Evolutionary conservation across 2,797 vertebrate species (phyloP).

Genomic region (Falco berigora): DNA sequence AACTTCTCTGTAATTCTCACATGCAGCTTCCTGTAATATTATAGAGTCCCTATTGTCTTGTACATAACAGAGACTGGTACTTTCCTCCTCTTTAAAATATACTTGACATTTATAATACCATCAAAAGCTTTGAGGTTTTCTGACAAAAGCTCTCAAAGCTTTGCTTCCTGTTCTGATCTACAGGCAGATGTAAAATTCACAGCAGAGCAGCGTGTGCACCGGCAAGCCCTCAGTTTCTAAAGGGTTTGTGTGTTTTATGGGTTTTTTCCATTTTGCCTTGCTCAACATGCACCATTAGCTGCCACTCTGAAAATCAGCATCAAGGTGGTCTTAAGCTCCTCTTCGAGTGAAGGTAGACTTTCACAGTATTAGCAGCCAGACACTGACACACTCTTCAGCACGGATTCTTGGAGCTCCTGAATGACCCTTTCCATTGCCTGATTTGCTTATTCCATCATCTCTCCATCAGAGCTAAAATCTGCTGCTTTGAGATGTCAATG

Average conservation of each 20-base stretch:
- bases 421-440: neutral
- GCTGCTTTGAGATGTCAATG: neutral
- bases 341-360: neutral
- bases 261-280: neutral
- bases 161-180: slow-evolving; percentile 54
- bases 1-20: slow-evolving; percentile 60
- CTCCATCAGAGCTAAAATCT: neutral
- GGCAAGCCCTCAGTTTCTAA: neutral
- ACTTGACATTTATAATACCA: slow-evolving; percentile 71
- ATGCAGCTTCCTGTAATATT: slow-evolving; percentile 64
- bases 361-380: neutral
- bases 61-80: slow-evolving; percentile 59
- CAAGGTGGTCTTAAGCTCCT: neutral
- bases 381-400: neutral
- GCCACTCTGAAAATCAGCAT: neutral
- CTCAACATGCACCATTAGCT: neutral
- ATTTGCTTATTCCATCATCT: neutral
- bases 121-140: slow-evolving; percentile 74
- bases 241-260: neutral
- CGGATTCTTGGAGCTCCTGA: neutral
- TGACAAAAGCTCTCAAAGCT: slow-evolving; percentile 65
- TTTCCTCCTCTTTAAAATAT: slow-evolving; percentile 50
- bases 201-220: neutral
- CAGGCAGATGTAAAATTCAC: neutral
- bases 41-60: slow-evolving; percentile 59